These are phyloP conservation scores for Aphaenogaster rudis DNA, from an alignment of 1,140 invertebrate species.

Conservation along the genomic window DNA sequence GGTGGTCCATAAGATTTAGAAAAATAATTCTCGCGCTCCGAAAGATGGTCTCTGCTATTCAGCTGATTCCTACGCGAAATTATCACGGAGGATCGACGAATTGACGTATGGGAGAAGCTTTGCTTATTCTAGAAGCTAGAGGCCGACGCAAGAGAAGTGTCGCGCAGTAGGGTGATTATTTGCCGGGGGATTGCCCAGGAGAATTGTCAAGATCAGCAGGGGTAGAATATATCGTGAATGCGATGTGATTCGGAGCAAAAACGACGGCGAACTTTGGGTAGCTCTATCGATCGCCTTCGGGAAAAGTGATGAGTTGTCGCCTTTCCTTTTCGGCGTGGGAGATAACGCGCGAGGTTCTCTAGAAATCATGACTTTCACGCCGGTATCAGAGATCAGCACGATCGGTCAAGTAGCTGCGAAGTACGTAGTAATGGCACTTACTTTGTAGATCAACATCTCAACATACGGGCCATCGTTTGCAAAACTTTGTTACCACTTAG, in stretches of 20 bases:
- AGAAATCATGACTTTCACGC: slow-evolving; percentile 37
- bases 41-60: background rate
- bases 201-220: slow-evolving; percentile 30
- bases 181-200: background rate
- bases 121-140: background rate
- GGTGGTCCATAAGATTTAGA: background rate
- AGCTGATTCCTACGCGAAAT: background rate
- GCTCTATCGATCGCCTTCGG: slow-evolving; percentile 34
- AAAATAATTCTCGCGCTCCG: background rate
- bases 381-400: background rate
- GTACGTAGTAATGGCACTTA: background rate
- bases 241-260: background rate
- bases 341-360: slow-evolving; percentile 19
- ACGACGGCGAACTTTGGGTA: background rate
- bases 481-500: background rate
- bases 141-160: background rate
- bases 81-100: background rate
- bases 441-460: background rate
- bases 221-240: background rate
- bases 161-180: slow-evolving; percentile 20
- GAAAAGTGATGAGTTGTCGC: slow-evolving; percentile 49
- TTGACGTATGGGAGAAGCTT: background rate
- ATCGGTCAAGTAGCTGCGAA: background rate
- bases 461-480: background rate
- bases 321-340: slow-evolving; percentile 10